These are phyloP conservation scores for Eupithecia insigniata DNA, from an alignment of 2,888 invertebrate genomes.

Conservation along the genomic window DNA sequence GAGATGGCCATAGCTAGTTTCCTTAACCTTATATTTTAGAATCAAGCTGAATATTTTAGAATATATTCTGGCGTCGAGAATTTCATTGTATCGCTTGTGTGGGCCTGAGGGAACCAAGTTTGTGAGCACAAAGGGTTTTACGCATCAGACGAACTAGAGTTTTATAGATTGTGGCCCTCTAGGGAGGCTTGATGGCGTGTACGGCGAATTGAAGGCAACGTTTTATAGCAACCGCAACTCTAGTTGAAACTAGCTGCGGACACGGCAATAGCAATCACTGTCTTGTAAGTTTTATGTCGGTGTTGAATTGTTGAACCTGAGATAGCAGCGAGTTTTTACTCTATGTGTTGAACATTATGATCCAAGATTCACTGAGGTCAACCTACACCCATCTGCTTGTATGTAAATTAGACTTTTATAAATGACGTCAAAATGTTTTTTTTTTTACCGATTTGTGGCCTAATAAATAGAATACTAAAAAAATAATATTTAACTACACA, in stretches of 20 bases:
- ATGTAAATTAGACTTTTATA: no score
- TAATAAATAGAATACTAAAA: no score
- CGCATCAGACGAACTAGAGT: conserved; percentile 57
- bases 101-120: conserved; percentile 53
- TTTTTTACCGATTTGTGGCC: no score
- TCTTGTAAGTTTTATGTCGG: conserved; percentile 27
- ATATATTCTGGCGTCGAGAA: conserved; percentile 55
- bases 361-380: neutral
- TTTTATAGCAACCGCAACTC: conserved; percentile 46
- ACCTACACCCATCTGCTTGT: neutral
- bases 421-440: no score
- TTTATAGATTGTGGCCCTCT: conserved; percentile 56
- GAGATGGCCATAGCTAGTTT: conserved; percentile 39
- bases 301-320: neutral
- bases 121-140: conserved; percentile 59
- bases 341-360: no score
- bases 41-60: conserved; percentile 46
- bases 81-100: conserved; percentile 55
- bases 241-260: conserved; percentile 37
- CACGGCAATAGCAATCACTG: conserved; percentile 31
- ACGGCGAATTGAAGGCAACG: conserved; percentile 50
- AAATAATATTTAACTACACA: no score
- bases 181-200: conserved; percentile 43
- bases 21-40: conserved; percentile 42
- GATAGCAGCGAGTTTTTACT: no score